These are phyloP conservation scores for Drosophila athabasca DNA, from an alignment of 1,140 invertebrate genomes.

Conservation along the genomic window DNA sequence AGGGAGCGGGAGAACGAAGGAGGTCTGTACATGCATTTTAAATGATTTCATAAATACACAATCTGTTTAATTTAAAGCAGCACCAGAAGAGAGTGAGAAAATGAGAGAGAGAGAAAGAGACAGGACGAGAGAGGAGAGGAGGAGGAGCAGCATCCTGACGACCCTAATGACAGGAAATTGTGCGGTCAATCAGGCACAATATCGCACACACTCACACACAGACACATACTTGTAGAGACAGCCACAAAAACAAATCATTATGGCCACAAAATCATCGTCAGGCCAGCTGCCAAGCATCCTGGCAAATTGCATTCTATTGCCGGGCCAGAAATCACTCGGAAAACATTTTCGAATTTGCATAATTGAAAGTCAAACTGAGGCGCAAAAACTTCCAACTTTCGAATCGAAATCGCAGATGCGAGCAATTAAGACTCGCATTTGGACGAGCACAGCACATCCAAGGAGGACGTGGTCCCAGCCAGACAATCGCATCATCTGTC, in stretches of 20 bases:
- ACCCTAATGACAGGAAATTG: slow-evolving; percentile 81
- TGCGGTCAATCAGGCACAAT: slow-evolving; percentile 58
- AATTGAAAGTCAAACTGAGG: slow-evolving; percentile 55
- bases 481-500: slow-evolving; percentile 73
- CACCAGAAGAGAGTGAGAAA: no score
- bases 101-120: slow-evolving; percentile 21
- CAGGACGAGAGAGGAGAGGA: not conserved
- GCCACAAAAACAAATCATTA: slow-evolving; percentile 77
- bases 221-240: slow-evolving; percentile 12
- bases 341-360: slow-evolving; percentile 53
- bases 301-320: slow-evolving; percentile 51
- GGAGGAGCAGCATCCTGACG: slow-evolving; percentile 42
- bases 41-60: slow-evolving; percentile 65
- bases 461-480: slow-evolving; percentile 11
- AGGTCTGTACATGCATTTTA: slow-evolving; percentile 42
- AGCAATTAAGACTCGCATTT: slow-evolving; percentile 56
- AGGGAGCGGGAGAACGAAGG: not conserved
- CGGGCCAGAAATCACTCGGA: slow-evolving; percentile 12
- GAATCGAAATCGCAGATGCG: not conserved
- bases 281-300: slow-evolving; percentile 33
- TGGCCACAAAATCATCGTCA: slow-evolving; percentile 73
- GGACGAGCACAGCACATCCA: slow-evolving; percentile 15
- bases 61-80: slow-evolving; percentile 41
- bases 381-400: slow-evolving; percentile 23
- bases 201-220: slow-evolving; percentile 1